phyloP scores from a whole-genome alignment of 2,888 invertebrate genomes.

The Metallyticus violacea region DNA sequence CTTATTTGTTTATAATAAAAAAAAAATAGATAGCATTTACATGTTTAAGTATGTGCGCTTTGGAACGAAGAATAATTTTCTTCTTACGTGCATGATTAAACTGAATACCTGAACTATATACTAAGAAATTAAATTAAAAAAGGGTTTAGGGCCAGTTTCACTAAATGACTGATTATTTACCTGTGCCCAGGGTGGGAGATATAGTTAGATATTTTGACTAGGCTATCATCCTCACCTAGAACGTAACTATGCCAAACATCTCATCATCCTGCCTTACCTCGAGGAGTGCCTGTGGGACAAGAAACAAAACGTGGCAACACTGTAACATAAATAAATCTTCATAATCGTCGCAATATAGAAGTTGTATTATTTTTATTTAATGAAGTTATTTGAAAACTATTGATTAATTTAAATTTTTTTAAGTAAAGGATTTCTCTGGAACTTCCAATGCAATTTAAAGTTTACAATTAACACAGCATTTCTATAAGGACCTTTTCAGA shows the following conservation, averaged over 20 bases:
- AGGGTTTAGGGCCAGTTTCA: neutral
- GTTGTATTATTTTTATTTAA: neutral
- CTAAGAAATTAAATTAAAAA: neutral
- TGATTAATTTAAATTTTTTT: neutral
- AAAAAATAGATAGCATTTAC: too few relatives aligned
- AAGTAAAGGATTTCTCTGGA: neutral
- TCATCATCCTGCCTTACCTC: conserved; percentile 24
- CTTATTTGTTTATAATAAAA: too few relatives aligned
- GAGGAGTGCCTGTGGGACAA: conserved; percentile 27
- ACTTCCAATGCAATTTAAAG: neutral
- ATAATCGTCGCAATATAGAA: neutral
- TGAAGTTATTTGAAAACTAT: neutral
- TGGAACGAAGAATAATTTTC: neutral
- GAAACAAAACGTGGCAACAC: conserved; percentile 19
- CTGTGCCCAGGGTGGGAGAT: neutral
- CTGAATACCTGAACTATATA: neutral
- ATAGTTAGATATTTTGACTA: neutral
- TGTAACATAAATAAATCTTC: neutral
- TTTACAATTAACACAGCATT: neutral
- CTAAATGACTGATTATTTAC: neutral
- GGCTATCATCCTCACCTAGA: neutral
- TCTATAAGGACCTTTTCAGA: too few relatives aligned
- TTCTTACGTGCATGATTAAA: neutral
- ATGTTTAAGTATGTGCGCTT: too few relatives aligned
- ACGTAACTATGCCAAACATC: neutral